Percentiles rank a stretch among this genome's conserved stretches.
These are phyloP conservation scores for Margaritifera margaritifera DNA, from an alignment of 2,888 invertebrate genomes.

Conservation along the genomic window DNA sequence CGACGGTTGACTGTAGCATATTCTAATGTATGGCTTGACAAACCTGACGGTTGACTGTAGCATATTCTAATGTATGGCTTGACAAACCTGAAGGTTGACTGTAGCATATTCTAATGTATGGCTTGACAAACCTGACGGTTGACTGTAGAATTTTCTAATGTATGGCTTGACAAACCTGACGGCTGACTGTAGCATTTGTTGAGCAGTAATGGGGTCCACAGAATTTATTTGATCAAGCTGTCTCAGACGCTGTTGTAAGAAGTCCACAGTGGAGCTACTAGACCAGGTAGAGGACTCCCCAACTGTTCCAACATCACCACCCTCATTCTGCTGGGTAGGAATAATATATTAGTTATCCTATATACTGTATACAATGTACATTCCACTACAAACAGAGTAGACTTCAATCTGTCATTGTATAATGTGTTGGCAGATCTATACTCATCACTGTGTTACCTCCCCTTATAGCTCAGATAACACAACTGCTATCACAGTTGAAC, in stretches of 20 bases:
- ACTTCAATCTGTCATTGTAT: too few species aligned
- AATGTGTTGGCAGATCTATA: too few species aligned
- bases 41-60: constrained; percentile 52
- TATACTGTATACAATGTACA: too few species aligned
- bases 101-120: constrained; percentile 35
- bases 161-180: constrained; percentile 39
- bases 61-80: constrained; percentile 16
- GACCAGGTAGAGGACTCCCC: background rate
- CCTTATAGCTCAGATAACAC: too few species aligned
- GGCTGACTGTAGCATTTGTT: constrained; percentile 44
- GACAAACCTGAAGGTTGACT: constrained; percentile 48
- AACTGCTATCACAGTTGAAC: too few species aligned
- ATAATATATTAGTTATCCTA: too few species aligned
- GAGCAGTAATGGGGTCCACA: constrained; percentile 43
- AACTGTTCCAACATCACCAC: background rate
- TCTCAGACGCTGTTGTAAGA: constrained; percentile 33
- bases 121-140: constrained; percentile 44
- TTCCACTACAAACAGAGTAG: too few species aligned
- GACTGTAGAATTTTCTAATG: constrained; percentile 33
- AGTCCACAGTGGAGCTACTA: constrained; percentile 11
- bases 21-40: constrained; percentile 4
- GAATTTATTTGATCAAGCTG: constrained; percentile 42
- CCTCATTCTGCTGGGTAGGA: background rate
- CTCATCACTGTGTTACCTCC: too few species aligned
- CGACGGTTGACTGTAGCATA: constrained; percentile 49